These are phyloP conservation scores for Byasa hedistus DNA, from an alignment of 2,888 invertebrate genomes.

Conservation along the genomic window DNA sequence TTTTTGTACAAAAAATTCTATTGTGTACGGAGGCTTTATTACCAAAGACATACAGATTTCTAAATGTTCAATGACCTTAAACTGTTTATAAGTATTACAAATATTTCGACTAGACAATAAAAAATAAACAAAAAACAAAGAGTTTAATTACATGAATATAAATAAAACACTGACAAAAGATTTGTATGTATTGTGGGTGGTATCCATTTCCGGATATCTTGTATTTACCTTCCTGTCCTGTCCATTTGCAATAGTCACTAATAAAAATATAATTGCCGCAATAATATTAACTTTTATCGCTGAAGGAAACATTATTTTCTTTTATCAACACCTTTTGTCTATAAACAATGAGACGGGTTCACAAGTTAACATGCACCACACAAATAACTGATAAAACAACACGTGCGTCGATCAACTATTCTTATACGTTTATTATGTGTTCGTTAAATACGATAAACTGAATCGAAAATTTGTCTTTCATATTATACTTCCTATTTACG, in stretches of 20 bases:
- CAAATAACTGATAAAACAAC: slow-evolving; percentile 51
- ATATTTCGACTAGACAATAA: too few species aligned
- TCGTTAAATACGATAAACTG: too few species aligned
- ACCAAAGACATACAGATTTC: background rate
- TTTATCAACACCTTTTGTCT: slow-evolving; percentile 40
- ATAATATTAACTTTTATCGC: slow-evolving; percentile 53
- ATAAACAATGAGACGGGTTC: slow-evolving; percentile 40
- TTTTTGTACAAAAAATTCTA: too few species aligned
- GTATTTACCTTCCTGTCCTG: slow-evolving; percentile 61
- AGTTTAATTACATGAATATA: too few species aligned
- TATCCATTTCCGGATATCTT: background rate
- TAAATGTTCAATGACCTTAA: too few species aligned
- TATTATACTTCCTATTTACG: slow-evolving; percentile 12
- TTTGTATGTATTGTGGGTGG: background rate
- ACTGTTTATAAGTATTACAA: too few species aligned
- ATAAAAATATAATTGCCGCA: slow-evolving; percentile 48
- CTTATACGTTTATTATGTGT: too few species aligned
- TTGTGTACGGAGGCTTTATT: background rate
- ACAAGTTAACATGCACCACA: slow-evolving; percentile 46
- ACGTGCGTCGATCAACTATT: slow-evolving; percentile 42
- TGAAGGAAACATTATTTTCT: slow-evolving; percentile 49
- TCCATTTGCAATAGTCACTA: slow-evolving; percentile 48
- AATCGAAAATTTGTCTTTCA: too few species aligned
- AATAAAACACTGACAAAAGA: too few species aligned
- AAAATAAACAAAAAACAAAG: too few species aligned